Evolutionary conservation across 1,140 invertebrate species (phyloP), one percentile per base, ranked within the genome.

Genomic region (Zelostemma sp.): DNA sequence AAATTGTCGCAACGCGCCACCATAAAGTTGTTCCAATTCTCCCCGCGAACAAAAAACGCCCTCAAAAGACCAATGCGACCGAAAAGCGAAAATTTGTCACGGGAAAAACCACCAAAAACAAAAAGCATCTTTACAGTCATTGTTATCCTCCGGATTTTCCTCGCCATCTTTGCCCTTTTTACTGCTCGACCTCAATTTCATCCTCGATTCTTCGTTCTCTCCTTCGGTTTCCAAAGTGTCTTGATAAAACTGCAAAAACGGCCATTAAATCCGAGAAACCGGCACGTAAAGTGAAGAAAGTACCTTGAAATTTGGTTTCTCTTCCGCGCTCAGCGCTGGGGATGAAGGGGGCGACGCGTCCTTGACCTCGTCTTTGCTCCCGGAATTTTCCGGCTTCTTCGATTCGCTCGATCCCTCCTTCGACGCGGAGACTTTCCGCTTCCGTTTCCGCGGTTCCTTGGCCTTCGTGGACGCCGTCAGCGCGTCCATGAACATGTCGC

Each of bases 401-500:
- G 80, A 76, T 41, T 87, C 81, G n/a, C 80, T 28, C 17, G 83
- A 25, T 75, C 73, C 86, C 57, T 93, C 91, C 74, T 90, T 90
- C 1, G 63, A 53, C 4, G 87, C 85, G 45, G 89, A 90, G 1
- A 87, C 87, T 72, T 90, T 86, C n/a, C 93, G 87, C 82, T 94
- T 95, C 31, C 91, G 86, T 71, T 93, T 94, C 48, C 90, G 89
- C 0, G 91, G 89, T 68, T 93, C 90, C 86, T 93, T 91, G 80
- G 92, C 90, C 64, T 91, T 90, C 0, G 87, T 88, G 2, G 90
- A 91, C 3, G 92, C 89, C 1, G 89, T 89, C n/a, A 97, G 80
- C 1, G 94, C 94, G 84, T 97, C 94, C 90, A 96, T 96, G 77
- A 97, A 97, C 81, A 95, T 91, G 78, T 93, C 94, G 77, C 94